Evolutionary conservation across 2,888 invertebrate species (phyloP).

Genomic region (Acleris sparsana): DNA sequence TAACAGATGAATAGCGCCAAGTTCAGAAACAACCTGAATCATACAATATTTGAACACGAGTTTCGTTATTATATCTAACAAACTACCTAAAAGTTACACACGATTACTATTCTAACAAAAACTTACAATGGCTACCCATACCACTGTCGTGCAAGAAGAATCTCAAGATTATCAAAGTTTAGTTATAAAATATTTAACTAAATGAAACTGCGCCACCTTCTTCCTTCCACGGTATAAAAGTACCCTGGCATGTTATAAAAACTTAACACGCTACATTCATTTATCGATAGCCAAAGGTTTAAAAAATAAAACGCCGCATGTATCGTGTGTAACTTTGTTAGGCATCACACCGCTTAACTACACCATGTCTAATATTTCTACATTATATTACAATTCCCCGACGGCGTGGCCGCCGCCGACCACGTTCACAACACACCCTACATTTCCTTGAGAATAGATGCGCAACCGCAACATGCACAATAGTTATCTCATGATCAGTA

Average conservation of each 20-base stretch:
- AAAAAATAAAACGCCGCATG: not conserved
- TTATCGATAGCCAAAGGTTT: too few relatives aligned
- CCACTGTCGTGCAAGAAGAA: not conserved
- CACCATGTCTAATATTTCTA: conserved; percentile 15
- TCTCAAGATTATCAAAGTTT: too few relatives aligned
- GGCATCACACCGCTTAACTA: not conserved
- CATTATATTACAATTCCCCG: conserved; percentile 19
- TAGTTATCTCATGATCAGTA: conserved; percentile 51
- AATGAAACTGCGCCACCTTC: too few relatives aligned
- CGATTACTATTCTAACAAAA: not conserved
- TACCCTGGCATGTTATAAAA: too few relatives aligned
- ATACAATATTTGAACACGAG: conserved; percentile 16
- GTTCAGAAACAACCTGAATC: not conserved
- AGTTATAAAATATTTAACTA: too few relatives aligned
- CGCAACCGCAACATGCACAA: conserved; percentile 44
- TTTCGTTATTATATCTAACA: conserved; percentile 19
- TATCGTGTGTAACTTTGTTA: conserved; percentile 11
- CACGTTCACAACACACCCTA: conserved; percentile 47
- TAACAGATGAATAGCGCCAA: not conserved
- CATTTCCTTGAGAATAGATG: conserved; percentile 66
- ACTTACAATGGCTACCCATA: not conserved
- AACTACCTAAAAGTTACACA: conserved; percentile 22
- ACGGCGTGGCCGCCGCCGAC: not conserved
- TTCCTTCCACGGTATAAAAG: too few relatives aligned
- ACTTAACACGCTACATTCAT: too few relatives aligned